These are phyloP conservation scores for Sceliomorpha sp. DNA, from an alignment of 2,888 invertebrate genomes.

Conservation along the genomic window DNA sequence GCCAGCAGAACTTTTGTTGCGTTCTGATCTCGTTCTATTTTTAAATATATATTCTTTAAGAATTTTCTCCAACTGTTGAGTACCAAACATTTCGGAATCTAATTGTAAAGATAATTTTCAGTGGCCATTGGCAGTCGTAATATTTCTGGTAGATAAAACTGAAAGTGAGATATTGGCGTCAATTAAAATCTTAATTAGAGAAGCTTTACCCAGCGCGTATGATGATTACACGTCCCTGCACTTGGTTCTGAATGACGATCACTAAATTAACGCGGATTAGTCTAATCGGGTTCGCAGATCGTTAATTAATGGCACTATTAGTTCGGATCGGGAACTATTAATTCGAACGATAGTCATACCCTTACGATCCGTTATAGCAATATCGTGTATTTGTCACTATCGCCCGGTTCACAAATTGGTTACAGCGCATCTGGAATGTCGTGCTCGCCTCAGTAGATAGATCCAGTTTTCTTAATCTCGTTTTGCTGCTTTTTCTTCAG, in stretches of 20 bases:
- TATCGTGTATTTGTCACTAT: conserved; percentile 76
- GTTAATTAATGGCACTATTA: conserved; percentile 76
- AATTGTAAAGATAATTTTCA: too few relatives aligned
- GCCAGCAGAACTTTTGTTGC: too few relatives aligned
- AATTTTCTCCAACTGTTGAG: too few relatives aligned
- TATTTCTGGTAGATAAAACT: too few relatives aligned
- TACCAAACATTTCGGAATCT: too few relatives aligned
- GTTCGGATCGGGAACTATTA: conserved; percentile 72
- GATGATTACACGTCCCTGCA: conserved; percentile 15
- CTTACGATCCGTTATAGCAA: conserved; percentile 72
- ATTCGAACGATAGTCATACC: conserved; percentile 71
- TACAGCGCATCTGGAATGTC: conserved; percentile 72
- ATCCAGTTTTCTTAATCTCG: conserved; percentile 42
- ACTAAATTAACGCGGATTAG: conserved; percentile 75
- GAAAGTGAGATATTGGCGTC: too few relatives aligned
- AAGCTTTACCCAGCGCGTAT: too few relatives aligned
- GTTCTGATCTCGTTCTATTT: too few relatives aligned
- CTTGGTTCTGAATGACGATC: conserved; percentile 58
- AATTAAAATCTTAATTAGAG: too few relatives aligned
- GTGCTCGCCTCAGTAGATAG: conserved; percentile 37
- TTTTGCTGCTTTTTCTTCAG: conserved; percentile 35
- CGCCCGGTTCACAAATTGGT: conserved; percentile 73
- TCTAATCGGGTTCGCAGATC: conserved; percentile 71
- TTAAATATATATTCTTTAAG: too few relatives aligned
- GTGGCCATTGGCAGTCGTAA: too few relatives aligned